These are phyloP conservation scores for Lindbergichthys nudifrons DNA, from an alignment of 2,797 vertebrate species.

Conservation along the genomic window DNA sequence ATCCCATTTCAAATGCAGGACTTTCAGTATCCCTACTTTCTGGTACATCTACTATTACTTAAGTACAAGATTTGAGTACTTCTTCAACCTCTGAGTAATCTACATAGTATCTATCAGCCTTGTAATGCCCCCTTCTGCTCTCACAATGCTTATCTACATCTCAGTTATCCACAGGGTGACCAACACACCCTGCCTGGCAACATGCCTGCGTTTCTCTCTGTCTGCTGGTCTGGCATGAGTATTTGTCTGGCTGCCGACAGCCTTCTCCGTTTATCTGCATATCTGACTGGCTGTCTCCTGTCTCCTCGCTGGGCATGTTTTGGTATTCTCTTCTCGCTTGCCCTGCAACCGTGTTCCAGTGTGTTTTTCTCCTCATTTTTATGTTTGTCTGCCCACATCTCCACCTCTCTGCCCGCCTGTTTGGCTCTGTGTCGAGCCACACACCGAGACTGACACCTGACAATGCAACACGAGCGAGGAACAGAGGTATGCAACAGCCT, in stretches of 20 bases:
- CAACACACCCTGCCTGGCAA: slow-evolving; percentile 55
- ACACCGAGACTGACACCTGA: slow-evolving; percentile 71
- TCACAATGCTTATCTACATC: slow-evolving; percentile 48
- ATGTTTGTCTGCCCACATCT: slow-evolving; percentile 55
- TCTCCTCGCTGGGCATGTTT: slow-evolving; percentile 48
- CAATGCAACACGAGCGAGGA: slow-evolving; percentile 49
- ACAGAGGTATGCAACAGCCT: slow-evolving; percentile 49
- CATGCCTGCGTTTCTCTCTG: slow-evolving; percentile 59
- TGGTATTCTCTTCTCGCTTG: slow-evolving; percentile 59
- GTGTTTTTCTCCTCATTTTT: slow-evolving; percentile 45
- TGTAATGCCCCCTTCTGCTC: slow-evolving; percentile 21
- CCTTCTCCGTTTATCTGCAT: slow-evolving; percentile 69
- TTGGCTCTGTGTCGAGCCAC: slow-evolving; percentile 57
- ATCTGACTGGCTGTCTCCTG: slow-evolving; percentile 68
- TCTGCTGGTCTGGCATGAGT: slow-evolving; percentile 49
- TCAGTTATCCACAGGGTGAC: slow-evolving; percentile 43
- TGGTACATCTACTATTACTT: no score
- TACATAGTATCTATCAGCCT: neutral
- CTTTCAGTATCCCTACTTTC: no score
- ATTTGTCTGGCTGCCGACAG: slow-evolving; percentile 65
- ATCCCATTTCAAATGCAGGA: no score
- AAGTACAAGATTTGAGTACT: no score
- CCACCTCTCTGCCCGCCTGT: slow-evolving; percentile 44
- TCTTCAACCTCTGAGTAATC: neutral
- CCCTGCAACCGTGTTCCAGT: slow-evolving; percentile 52